Evolutionary conservation across 2,797 vertebrate genomes (phyloP), one percentile per base, ranked within the genome.

Genomic region (Cyclura pinguis): DNA sequence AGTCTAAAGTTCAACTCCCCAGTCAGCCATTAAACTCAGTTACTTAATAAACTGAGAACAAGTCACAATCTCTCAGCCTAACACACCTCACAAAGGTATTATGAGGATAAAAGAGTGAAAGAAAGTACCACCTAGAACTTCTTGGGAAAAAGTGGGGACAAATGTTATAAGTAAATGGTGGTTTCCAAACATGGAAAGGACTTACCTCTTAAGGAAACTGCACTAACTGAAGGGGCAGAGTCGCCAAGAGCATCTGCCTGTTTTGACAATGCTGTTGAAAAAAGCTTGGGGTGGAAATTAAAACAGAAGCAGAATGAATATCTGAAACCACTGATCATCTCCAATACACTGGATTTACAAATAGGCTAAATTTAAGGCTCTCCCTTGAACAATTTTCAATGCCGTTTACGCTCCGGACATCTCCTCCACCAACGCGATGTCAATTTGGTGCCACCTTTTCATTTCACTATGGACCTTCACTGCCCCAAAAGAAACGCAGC

Each of bases 191-290:
- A 24, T 7, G 42, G 27, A 55, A 52, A 9, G 62, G 52, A 35
- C 88, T 83, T 81, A 89, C 91, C 88, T 55, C 64, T 42, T 57
- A 38, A 62, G 1, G 73, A 35, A 12, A 85, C 27, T 38, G 74
- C 62, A 42, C 1, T 7, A 14, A 72, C 47, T 20, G 69, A n/a
- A 77, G 42, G 24, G 16, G 10, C 50, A 50, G 88, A 1, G 1
- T 12, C 57, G 80, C 32, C 72, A 8, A 73, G 50, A 38, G 10
- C 4, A 20, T 62, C 74, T 42, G 32, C 18, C 62, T 84, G 84
- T 64, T 83, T 52, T 8, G 88, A 80, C 24, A 59, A 27, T 8
- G 85, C 62, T 0, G 42, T 78, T 69, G 74, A 84, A 74, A 92
- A 59, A 59, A 80, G 77, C 91, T 89, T 50, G 22, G 57, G 18